Evolutionary conservation across 1,140 invertebrate genomes (phyloP).

Genomic region (Drosophila grimshawi): DNA sequence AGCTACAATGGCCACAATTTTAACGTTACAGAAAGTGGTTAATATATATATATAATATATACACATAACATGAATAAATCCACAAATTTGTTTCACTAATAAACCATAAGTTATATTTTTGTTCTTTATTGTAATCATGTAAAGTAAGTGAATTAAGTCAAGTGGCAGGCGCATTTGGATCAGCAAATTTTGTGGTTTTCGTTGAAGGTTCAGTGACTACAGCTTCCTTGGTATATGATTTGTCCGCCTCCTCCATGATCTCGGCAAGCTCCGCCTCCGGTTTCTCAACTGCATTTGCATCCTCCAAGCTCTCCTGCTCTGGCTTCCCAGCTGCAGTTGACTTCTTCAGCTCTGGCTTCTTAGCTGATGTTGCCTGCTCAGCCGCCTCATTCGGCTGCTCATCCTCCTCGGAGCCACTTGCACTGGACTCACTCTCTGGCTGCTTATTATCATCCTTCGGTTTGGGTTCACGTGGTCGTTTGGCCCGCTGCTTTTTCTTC

Average conservation of each 20-base stretch:
- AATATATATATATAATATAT: constrained; percentile 51
- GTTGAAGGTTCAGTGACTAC: not conserved
- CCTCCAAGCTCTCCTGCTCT: not conserved
- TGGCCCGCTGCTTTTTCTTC: constrained; percentile 89
- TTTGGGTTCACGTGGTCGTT: constrained; percentile 51
- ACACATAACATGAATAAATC: constrained; percentile 57
- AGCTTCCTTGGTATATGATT: too few species aligned
- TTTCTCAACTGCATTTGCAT: not conserved
- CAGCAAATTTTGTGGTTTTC: not conserved
- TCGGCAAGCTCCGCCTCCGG: not conserved
- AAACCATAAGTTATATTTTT: constrained; percentile 39
- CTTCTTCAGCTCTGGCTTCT: not conserved
- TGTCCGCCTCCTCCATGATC: not conserved
- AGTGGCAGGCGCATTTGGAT: not conserved
- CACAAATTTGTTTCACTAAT: constrained; percentile 63
- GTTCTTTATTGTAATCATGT: not conserved
- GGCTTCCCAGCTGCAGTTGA: too few species aligned
- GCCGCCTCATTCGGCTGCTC: not conserved
- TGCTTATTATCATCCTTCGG: constrained; percentile 16
- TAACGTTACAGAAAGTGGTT: constrained; percentile 55
- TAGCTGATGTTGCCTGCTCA: not conserved
- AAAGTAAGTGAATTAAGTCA: not conserved
- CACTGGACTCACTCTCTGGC: constrained; percentile 32
- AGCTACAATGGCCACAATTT: constrained; percentile 23
- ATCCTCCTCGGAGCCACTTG: constrained; percentile 47